Conservation (phyloP, 23 tunicate genomes). For the Botrylloides violaceus region DNA sequence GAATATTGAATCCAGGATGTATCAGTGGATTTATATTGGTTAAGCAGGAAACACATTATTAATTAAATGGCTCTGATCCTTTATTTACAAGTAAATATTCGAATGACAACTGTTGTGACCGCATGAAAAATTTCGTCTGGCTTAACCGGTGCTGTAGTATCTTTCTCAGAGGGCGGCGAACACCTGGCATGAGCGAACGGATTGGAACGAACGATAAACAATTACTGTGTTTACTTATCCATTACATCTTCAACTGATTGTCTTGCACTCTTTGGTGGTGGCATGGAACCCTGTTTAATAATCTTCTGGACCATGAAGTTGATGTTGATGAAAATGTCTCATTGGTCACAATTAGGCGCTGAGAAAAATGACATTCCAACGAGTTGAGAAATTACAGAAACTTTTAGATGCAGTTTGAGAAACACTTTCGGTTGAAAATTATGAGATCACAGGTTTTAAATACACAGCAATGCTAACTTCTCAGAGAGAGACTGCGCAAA, state of each 20-base stretch:
- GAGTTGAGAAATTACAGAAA: too few species aligned
- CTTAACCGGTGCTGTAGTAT: background rate
- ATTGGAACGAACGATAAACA: conserved; percentile 12
- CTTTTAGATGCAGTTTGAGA: too few species aligned
- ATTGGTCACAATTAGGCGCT: conserved; percentile 29
- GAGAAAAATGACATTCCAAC: background rate
- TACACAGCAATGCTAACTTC: too few species aligned
- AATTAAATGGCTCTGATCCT: background rate
- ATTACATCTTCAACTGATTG: conserved; percentile 14
- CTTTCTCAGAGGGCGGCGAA: background rate
- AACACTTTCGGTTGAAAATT: too few species aligned
- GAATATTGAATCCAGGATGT: too few species aligned
- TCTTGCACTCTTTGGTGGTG: background rate
- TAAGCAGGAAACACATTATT: conserved; percentile 1
- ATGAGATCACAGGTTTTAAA: too few species aligned
- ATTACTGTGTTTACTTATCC: conserved; percentile 25
- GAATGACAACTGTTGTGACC: conserved; percentile 11
- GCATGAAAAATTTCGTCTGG: background rate
- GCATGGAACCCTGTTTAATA: conserved; percentile 24
- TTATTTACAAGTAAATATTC: conserved; percentile 7
- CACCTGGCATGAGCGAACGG: conserved; percentile 21
- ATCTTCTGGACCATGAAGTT: conserved; percentile 15
- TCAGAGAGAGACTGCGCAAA: too few species aligned
- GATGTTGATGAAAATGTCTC: conserved; percentile 16
- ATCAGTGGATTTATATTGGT: too few species aligned